These are phyloP conservation scores for Lithosia quadra DNA, from an alignment of 2,888 invertebrate species.

Conservation along the genomic window DNA sequence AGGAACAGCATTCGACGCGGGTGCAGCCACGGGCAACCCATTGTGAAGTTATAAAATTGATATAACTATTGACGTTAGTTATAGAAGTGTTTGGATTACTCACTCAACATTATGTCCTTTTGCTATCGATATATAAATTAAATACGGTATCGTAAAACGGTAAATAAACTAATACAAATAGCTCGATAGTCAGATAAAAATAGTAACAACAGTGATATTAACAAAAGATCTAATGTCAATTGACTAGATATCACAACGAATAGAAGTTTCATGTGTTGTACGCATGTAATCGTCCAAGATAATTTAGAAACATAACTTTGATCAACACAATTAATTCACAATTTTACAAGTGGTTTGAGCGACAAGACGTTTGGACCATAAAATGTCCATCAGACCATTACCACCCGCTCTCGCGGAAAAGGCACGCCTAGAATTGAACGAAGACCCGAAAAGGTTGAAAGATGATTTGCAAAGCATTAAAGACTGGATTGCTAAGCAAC, in stretches of 20 bases:
- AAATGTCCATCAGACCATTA: slow-evolving; percentile 60
- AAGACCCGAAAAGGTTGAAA: slow-evolving; percentile 79
- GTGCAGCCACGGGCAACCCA: no score
- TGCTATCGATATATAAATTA: no score
- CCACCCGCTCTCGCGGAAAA: slow-evolving; percentile 68
- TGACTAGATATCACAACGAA: neutral
- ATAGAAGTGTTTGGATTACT: no score
- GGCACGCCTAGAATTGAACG: slow-evolving; percentile 84
- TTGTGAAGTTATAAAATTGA: no score
- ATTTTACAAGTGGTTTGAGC: neutral
- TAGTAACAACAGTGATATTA: neutral
- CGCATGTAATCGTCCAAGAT: neutral
- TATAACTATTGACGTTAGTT: no score
- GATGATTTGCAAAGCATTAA: slow-evolving; percentile 83
- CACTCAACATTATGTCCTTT: no score
- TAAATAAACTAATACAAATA: no score
- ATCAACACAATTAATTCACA: slow-evolving; percentile 7
- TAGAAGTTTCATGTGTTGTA: neutral
- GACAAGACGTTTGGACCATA: neutral
- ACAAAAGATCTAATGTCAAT: neutral
- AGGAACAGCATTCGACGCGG: no score
- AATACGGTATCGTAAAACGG: no score
- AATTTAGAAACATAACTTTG: neutral
- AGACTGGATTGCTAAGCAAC: slow-evolving; percentile 87
- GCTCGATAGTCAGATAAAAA: no score